A percentile compares a stretch with the other conserved stretches of the same genome.
Evolutionary conservation across 2,888 invertebrate genomes (phyloP).

Genomic region (Syrphus vitripennis): DNA sequence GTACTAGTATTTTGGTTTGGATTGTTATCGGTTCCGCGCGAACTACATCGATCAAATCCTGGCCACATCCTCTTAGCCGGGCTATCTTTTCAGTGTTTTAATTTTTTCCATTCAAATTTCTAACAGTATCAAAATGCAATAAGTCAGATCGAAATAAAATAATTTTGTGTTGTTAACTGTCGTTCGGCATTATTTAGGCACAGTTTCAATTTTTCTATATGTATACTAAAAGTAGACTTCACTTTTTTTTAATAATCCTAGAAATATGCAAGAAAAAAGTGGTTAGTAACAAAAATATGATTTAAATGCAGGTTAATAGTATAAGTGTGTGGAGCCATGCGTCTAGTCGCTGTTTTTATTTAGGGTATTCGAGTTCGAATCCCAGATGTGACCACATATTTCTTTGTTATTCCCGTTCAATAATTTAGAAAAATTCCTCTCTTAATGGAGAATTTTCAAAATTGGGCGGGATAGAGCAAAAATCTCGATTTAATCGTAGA

Average conservation of each 20-base stretch:
- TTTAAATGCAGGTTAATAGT: too few relatives aligned
- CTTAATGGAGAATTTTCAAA: constrained; percentile 69
- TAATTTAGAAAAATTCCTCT: constrained; percentile 2
- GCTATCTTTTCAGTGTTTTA: constrained; percentile 57
- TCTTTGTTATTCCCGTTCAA: not conserved
- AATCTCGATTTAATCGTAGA: constrained; percentile 79
- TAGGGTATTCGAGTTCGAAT: constrained; percentile 35
- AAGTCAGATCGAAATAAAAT: not conserved
- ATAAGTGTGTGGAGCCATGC: not conserved
- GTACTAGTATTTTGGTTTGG: constrained; percentile 76
- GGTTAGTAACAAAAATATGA: not conserved
- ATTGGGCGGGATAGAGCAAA: constrained; percentile 76
- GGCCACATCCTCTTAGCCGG: constrained; percentile 72
- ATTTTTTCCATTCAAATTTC: constrained; percentile 62
- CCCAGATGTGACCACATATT: not conserved
- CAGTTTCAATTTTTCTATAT: not conserved
- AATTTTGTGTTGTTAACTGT: not conserved
- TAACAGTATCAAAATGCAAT: not conserved
- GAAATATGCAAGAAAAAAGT: constrained; percentile 38
- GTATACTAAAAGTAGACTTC: not conserved
- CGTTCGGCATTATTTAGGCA: not conserved
- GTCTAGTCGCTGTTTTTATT: not conserved
- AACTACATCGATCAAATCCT: constrained; percentile 79
- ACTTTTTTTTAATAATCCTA: not conserved
- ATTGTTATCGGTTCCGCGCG: constrained; percentile 77